Evolutionary conservation across 1,140 invertebrate species (phyloP).

Genomic region (Drosophila neocordata): DNA sequence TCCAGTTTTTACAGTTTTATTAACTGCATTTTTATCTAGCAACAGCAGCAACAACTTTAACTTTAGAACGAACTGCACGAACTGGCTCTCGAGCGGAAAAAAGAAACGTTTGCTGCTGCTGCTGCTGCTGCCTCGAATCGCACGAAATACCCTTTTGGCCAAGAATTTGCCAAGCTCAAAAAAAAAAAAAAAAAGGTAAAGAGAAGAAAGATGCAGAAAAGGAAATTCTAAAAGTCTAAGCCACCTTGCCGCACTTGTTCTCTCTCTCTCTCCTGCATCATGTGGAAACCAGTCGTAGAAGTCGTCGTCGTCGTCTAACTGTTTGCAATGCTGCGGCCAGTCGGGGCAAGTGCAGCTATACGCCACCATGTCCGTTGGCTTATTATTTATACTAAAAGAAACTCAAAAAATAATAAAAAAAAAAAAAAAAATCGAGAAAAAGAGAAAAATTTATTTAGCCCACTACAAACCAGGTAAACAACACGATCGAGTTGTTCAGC

Average conservation of each 20-base stretch:
- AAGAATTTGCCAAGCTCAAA: slow-evolving; percentile 68
- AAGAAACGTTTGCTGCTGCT: slow-evolving; percentile 43
- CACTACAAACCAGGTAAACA: slow-evolving; percentile 54
- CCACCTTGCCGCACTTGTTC: slow-evolving; percentile 64
- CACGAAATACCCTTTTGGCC: slow-evolving; percentile 81
- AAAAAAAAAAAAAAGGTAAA: slow-evolving; percentile 60
- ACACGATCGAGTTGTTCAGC: slow-evolving; percentile 69
- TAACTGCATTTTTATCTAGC: slow-evolving; percentile 81
- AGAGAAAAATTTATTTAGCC: slow-evolving; percentile 74
- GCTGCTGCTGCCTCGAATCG: slow-evolving; percentile 54
- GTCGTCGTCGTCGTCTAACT: slow-evolving; percentile 61
- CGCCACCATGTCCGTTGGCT: slow-evolving; percentile 57
- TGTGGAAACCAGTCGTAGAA: slow-evolving; percentile 70
- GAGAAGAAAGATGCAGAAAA: slow-evolving; percentile 49
- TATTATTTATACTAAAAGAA: slow-evolving; percentile 57
- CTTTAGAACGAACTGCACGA: slow-evolving; percentile 73
- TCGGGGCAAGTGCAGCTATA: slow-evolving; percentile 53
- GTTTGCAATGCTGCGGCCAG: slow-evolving; percentile 59
- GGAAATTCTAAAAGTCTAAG: slow-evolving; percentile 13
- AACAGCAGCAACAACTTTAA: slow-evolving; percentile 43
- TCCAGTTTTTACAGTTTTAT: slow-evolving; percentile 82
- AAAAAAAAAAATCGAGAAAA: slow-evolving; percentile 20
- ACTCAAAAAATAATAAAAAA: slow-evolving; percentile 10
- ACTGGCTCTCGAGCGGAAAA: slow-evolving; percentile 78
- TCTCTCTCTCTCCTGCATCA: slow-evolving; percentile 9